A percentile compares a stretch with the other conserved stretches of the same genome.
Conservation (phyloP, 53 echinoderm and acorn worm species). For the Luidia sarsii region DNA sequence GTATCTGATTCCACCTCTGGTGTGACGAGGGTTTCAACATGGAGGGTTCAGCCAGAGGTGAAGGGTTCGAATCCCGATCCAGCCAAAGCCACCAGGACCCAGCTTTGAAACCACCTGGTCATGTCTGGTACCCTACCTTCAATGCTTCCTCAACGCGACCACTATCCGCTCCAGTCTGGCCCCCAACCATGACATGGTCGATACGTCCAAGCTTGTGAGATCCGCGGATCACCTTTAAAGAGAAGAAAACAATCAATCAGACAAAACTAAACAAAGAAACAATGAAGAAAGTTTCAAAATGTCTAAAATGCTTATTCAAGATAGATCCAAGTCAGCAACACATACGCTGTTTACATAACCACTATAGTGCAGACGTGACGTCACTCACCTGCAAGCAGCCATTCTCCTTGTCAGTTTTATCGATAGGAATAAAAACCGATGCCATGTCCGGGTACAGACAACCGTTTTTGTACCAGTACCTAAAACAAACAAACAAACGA, state of each 20-base stretch:
- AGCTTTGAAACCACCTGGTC: no score
- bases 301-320: no score
- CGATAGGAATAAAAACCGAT: conserved; percentile 74
- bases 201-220: conserved; percentile 84
- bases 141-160: conserved; percentile 68
- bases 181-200: conserved; percentile 66
- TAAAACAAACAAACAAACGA: background rate
- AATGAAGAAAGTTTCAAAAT: background rate
- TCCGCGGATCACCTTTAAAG: conserved; percentile 64
- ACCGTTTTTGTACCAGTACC: conserved; percentile 90
- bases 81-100: no score
- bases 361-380: no score
- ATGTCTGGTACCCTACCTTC: conserved; percentile 28
- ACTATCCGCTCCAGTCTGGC: conserved; percentile 78
- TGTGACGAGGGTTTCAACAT: no score
- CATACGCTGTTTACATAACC: no score
- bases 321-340: no score
- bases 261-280: background rate
- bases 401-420: conserved; percentile 76
- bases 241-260: background rate
- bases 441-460: conserved; percentile 81
- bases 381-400: conserved; percentile 80
- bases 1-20: no score
- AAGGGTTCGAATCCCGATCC: no score
- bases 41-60: no score